These are phyloP conservation scores for Mycalesis mineus DNA, from an alignment of 2,888 invertebrate species.

Conservation along the genomic window DNA sequence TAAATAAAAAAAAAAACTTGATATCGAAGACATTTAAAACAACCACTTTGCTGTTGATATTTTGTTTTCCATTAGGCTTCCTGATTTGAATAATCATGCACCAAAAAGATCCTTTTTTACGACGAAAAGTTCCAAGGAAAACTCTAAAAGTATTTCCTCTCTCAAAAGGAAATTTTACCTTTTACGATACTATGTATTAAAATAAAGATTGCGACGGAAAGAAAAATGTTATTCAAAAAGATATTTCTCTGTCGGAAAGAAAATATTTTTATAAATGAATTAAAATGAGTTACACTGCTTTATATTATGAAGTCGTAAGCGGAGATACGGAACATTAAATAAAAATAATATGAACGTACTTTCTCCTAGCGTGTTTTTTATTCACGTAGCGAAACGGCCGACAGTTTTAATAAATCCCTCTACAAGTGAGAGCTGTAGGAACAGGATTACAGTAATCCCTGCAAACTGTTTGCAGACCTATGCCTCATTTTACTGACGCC, in stretches of 20 bases:
- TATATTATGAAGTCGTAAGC: neutral
- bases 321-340: neutral
- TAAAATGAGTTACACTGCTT: neutral
- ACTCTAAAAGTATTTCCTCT: neutral
- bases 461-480: constrained; percentile 16
- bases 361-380: constrained; percentile 11
- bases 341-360: neutral
- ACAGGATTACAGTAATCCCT: constrained; percentile 20
- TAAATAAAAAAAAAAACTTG: neutral
- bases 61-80: neutral
- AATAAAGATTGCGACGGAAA: neutral
- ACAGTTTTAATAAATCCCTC: constrained; percentile 21
- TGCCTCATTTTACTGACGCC: constrained; percentile 15
- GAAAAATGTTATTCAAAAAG: neutral
- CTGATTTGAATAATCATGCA: neutral
- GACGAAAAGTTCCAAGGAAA: neutral
- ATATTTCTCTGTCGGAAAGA: neutral
- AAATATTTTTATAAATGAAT: neutral
- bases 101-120: neutral
- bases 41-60: neutral
- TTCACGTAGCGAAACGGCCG: constrained; percentile 11
- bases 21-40: neutral
- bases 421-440: constrained; percentile 19
- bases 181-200: neutral
- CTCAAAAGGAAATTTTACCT: neutral